Percentiles rank a stretch among this genome's conserved stretches.
Conservation (phyloP, 2,797 vertebrate species). For the Antennarius maculatus region DNA sequence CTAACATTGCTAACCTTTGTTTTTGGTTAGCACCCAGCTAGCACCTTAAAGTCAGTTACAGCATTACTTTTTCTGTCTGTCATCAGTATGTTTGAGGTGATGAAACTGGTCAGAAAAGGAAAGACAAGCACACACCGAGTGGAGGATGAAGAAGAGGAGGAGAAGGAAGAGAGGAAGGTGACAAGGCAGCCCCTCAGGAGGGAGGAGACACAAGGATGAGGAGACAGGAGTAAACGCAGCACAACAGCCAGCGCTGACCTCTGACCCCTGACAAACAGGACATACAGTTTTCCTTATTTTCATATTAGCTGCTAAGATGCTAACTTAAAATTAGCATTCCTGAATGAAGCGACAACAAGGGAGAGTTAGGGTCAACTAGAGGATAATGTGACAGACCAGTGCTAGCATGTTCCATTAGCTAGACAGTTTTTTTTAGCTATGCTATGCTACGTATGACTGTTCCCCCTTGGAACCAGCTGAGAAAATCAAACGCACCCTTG, state of each 20-base stretch:
- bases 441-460: no score
- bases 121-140: conserved; percentile 56
- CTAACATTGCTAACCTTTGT: no score
- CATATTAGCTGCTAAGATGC: background rate
- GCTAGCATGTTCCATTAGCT: no score
- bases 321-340: no score
- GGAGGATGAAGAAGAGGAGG: conserved; percentile 54
- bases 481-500: conserved; percentile 83
- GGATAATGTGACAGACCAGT: no score
- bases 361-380: no score
- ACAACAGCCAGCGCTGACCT: conserved; percentile 39
- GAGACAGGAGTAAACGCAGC: conserved; percentile 61
- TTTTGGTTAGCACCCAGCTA: no score
- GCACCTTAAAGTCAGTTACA: no score
- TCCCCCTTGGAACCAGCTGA: background rate
- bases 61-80: no score
- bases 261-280: conserved; percentile 48
- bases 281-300: background rate
- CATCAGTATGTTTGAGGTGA: background rate
- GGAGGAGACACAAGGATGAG: conserved; percentile 74
- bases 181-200: conserved; percentile 70
- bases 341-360: no score
- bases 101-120: background rate
- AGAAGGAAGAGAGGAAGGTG: conserved; percentile 59
- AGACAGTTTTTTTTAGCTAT: no score